Evolutionary conservation across 2,888 invertebrate species (phyloP).

Genomic region (Trachelus tabidus): DNA sequence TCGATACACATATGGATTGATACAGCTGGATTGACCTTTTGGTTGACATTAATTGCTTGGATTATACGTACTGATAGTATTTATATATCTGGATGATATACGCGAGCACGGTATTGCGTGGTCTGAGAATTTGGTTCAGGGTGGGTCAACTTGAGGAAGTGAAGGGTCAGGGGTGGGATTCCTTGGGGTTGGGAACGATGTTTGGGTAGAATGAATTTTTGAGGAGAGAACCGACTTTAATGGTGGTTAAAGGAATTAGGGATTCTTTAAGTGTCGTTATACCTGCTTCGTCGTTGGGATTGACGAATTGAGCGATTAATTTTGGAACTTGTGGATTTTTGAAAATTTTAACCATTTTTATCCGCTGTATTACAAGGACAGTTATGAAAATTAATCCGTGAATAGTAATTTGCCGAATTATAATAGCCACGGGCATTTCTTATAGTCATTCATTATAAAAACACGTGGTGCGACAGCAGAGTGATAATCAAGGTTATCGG

Average conservation of each 20-base stretch:
- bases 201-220: not conserved
- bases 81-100: too few species aligned
- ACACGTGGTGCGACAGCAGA: not conserved
- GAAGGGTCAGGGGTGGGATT: not conserved
- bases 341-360: not conserved
- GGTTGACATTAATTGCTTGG: too few species aligned
- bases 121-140: too few species aligned
- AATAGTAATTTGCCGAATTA: not conserved
- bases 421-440: not conserved
- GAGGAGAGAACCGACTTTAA: not conserved
- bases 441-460: not conserved
- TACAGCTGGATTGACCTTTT: too few species aligned
- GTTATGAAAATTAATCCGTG: not conserved
- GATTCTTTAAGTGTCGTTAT: not conserved
- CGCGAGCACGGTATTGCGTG: too few species aligned
- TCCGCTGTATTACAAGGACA: fast-evolving
- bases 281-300: not conserved
- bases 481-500: not conserved
- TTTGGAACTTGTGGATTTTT: not conserved
- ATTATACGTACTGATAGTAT: too few species aligned
- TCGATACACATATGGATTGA: too few species aligned
- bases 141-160: not conserved
- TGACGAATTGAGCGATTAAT: not conserved
- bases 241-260: not conserved
- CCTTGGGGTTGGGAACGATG: not conserved